Base-by-base conservation (phyloP, 2,888 invertebrate genomes). In the Tillus elongatus region DNA sequence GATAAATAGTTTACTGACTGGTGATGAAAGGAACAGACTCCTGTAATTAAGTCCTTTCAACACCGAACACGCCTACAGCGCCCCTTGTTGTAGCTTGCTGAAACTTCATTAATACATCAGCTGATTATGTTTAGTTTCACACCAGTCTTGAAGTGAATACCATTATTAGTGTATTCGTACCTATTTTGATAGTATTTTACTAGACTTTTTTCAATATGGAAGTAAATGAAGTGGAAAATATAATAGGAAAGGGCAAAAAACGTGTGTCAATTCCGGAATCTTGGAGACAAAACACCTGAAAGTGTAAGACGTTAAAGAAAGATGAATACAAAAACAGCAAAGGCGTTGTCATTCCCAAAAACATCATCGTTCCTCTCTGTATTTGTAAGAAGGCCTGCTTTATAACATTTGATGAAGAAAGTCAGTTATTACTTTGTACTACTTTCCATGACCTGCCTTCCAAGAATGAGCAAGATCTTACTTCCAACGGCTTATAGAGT, bases 61-160 rank as follows among this genome's bases (percentile, higher is more conserved):
- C 24, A 19, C 24, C 24, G 24, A 19, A 19, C 24, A 19, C n/a
- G 24, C 24, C 24, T 19, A 19, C 24, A 19, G 24, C 24, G 24
- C 24, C n/a, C 24, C 24, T 19, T n/a, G 24, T 19, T 19, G 24
- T 19, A 19, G 24, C n/a, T 19, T 19, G 24, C 24, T 19, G 24
- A 19, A 19, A 19, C 24, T 19, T 19, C 24, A 19, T 19, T 19
- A 19, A 19, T 19, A 19, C 24, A 19, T 19, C 24, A 19, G 24
- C 24, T 19, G 24, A 19, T 19, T 19, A 8, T 19, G 24, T 19
- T 19, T 19, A 19, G 6, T 19, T 19, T 19, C 24, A 8, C 24
- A 19, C 6, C 24, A 19, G 24, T 19, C 24, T 19, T 19, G 24
- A 19, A 19, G 24, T 19, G 24, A 19, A 19, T 19, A 19, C 24